These are phyloP conservation scores for Iphiclides podalirius DNA, from an alignment of 2,888 invertebrate genomes.

Conservation along the genomic window DNA sequence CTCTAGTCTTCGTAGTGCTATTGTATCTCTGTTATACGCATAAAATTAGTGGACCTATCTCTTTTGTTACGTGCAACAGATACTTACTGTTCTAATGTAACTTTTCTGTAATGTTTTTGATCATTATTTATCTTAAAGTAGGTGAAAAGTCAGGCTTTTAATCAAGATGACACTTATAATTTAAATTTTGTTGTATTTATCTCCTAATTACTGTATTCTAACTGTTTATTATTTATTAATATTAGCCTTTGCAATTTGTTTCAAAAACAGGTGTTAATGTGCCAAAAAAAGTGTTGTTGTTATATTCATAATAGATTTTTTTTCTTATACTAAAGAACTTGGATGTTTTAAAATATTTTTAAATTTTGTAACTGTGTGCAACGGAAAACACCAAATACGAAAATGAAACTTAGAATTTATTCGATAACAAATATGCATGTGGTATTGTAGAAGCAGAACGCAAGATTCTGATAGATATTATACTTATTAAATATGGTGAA, in stretches of 20 bases:
- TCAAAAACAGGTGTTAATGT: constrained; percentile 17
- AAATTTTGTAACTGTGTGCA: constrained; percentile 45
- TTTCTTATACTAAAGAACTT: constrained; percentile 51
- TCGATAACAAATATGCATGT: constrained; percentile 28
- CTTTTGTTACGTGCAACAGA: constrained; percentile 16
- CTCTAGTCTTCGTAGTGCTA: constrained; percentile 60
- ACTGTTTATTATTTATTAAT: background rate
- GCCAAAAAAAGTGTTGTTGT: constrained; percentile 20
- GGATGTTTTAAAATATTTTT: constrained; percentile 38
- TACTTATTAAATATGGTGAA: background rate
- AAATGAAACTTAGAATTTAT: constrained; percentile 46
- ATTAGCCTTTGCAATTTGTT: constrained; percentile 1
- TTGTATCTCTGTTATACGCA: constrained; percentile 34
- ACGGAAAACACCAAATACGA: constrained; percentile 68
- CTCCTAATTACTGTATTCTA: constrained; percentile 11
- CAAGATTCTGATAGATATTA: background rate
- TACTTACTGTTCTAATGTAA: background rate
- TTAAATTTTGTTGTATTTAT: constrained; percentile 26
- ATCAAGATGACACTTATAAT: too few species aligned
- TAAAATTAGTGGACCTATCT: constrained; percentile 29
- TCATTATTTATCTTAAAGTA: background rate
- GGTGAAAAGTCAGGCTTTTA: too few species aligned
- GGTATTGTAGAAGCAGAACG: constrained; percentile 34
- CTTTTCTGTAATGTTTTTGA: background rate
- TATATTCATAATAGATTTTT: constrained; percentile 38